Evolutionary conservation across 2,797 vertebrate genomes (phyloP).

Genomic region (Aldrovandia affinis): DNA sequence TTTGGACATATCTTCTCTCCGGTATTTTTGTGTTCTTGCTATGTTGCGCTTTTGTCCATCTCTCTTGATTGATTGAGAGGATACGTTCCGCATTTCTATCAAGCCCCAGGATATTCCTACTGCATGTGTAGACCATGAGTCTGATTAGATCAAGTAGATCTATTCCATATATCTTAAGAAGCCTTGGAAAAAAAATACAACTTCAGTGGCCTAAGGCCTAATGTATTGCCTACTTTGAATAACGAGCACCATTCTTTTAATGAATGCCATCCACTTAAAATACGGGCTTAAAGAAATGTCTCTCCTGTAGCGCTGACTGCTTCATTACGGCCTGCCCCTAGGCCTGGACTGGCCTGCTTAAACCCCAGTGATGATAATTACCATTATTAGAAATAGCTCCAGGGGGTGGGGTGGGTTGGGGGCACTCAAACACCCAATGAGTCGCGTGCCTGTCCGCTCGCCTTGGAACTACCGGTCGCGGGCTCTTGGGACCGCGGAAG

Average conservation of each 20-base stretch:
- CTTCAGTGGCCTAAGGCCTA: constrained; percentile 52
- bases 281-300: constrained; percentile 54
- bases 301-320: constrained; percentile 60
- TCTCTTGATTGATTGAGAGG: no score
- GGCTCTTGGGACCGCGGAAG: constrained; percentile 61
- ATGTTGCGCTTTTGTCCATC: no score
- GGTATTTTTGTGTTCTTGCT: no score
- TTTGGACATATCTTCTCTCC: no score
- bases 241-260: constrained; percentile 76
- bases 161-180: constrained; percentile 68
- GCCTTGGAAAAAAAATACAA: constrained; percentile 61
- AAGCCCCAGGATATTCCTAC: constrained; percentile 44
- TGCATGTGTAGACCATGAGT: constrained; percentile 57
- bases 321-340: constrained; percentile 62
- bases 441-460: constrained; percentile 51
- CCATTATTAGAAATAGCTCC: constrained; percentile 81
- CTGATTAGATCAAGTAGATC: constrained; percentile 64
- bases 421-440: constrained; percentile 51
- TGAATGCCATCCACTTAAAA: constrained; percentile 73
- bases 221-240: constrained; percentile 73
- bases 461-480: constrained; percentile 55
- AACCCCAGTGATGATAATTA: constrained; percentile 76
- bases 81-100: no score
- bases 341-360: constrained; percentile 71
- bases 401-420: constrained; percentile 67